Conservation (phyloP, 2,113 vertebrate species). For the Symphodus melops region DNA sequence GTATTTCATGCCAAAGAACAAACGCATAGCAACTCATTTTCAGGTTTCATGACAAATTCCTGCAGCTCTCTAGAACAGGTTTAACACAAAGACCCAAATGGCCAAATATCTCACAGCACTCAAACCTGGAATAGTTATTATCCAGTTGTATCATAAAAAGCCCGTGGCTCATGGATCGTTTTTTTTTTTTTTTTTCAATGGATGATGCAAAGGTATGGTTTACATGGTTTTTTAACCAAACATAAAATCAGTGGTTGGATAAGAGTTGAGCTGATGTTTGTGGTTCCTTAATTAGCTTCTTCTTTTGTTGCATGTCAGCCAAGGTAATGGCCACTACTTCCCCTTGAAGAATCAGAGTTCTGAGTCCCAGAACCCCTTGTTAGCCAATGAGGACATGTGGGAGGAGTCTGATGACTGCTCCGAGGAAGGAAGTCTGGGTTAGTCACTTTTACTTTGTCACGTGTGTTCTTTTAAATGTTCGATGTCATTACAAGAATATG, state of each 20-base stretch:
- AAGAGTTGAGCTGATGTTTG: slow-evolving; percentile 1
- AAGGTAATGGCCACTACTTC: slow-evolving; percentile 95
- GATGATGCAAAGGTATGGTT: neutral
- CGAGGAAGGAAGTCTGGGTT: slow-evolving; percentile 89
- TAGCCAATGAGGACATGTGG: slow-evolving; percentile 92
- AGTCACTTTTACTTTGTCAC: slow-evolving; percentile 55
- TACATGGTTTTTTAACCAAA: neutral
- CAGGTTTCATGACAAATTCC: no score
- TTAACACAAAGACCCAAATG: neutral
- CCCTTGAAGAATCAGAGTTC: slow-evolving; percentile 85
- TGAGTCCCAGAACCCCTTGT: slow-evolving; percentile 90
- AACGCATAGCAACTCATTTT: no score
- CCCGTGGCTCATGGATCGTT: neutral
- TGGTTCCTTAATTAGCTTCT: slow-evolving; percentile 17
- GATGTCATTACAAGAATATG: neutral
- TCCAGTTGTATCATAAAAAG: neutral
- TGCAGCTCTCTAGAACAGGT: no score
- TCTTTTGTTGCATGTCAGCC: slow-evolving; percentile 78
- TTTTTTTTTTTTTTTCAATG: neutral
- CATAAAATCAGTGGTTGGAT: neutral
- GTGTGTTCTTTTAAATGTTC: neutral
- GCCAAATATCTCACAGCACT: neutral
- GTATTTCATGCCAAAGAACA: no score
- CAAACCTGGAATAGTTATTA: neutral
- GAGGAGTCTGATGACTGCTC: slow-evolving; percentile 86